phyloP scores from a whole-genome alignment of 1,140 invertebrate genomes.

The Magallana ariakensis region DNA sequence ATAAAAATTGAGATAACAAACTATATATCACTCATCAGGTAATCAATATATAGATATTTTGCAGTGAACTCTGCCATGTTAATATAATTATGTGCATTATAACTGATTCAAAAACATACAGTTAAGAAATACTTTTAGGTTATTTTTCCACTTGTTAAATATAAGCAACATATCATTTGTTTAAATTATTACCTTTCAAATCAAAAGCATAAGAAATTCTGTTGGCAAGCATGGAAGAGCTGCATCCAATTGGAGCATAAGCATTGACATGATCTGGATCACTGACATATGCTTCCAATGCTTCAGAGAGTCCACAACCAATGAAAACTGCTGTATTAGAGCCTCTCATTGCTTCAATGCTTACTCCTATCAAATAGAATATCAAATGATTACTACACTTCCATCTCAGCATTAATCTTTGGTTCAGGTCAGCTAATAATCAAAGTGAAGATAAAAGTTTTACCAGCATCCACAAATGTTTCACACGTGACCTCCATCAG shows the following conservation, averaged over 20 bases:
- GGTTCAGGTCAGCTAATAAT: too few relatives aligned
- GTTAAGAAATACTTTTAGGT: too few relatives aligned
- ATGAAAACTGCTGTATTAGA: slow-evolving; percentile 94
- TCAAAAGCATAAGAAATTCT: slow-evolving; percentile 97
- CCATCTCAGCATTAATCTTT: background rate
- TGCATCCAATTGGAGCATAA: slow-evolving; percentile 94
- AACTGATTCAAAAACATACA: too few relatives aligned
- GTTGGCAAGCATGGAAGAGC: slow-evolving; percentile 96
- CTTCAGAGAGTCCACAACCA: slow-evolving; percentile 91
- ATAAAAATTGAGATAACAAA: too few relatives aligned
- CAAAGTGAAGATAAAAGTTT: slow-evolving; percentile 84
- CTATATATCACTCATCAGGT: too few relatives aligned
- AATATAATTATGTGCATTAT: too few relatives aligned
- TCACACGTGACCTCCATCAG: slow-evolving; percentile 95
- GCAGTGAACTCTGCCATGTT: too few relatives aligned
- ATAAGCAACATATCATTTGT: too few relatives aligned
- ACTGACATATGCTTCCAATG: slow-evolving; percentile 87
- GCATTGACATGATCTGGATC: slow-evolving; percentile 86
- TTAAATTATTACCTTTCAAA: slow-evolving; percentile 83
- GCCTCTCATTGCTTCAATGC: slow-evolving; percentile 89
- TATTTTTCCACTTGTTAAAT: too few relatives aligned
- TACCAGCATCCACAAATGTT: slow-evolving; percentile 94
- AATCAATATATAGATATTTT: too few relatives aligned
- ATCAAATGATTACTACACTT: background rate
- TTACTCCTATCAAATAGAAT: slow-evolving; percentile 82